Evolutionary conservation across 2,113 vertebrate species (phyloP), one percentile per base, ranked within the genome.

Genomic region (Motacilla alba): DNA sequence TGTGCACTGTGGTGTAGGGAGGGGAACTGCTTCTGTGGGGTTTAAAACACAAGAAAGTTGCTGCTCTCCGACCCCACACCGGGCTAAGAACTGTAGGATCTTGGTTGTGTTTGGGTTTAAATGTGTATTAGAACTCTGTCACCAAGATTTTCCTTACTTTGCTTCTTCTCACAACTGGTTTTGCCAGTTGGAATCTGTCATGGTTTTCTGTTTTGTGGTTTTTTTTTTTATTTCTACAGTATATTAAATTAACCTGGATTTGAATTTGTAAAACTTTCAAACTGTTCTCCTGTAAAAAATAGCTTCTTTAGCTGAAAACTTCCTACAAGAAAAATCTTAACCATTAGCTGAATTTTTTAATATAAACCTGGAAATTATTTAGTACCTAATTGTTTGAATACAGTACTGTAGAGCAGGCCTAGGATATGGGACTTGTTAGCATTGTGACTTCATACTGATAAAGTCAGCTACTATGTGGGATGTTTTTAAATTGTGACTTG

Each of bases 231-330:
- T 15, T 91, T 88, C 37, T 89, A 31, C 43, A 56, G 27, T 11
- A 8, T 27, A 82, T 69, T 74, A 77, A 82, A 73, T 58, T 70
- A 75, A 77, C 63, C 63, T 69, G 39, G 39, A 81, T 67, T 89
- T 85, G 49, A 49, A 47, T 46, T 55, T 90, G 37, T 87, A 56
- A 81, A 44, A 70, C 30, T 74, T 85, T 30, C 33, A 75, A 96
- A 80, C 76, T 92, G 69, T 66, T 95, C 76, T 94, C 73, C 90
- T 96, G 50, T 91, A 91, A 87, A 64, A 77, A 24, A 6, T 20
- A 58, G 66, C 62, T 82, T 64, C 37, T 85, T 73, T 74, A 93
- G 89, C 39, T 88, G 33, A 92, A 70, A 91, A 67, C 55, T 89
- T 84, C 74, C 72, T 90, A 53, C 21, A 33, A 31, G 33, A 52